Evolutionary conservation across 2,113 vertebrate species (phyloP), one percentile per base, ranked within the genome.

Genomic region (Amblyopsis rosae): DNA sequence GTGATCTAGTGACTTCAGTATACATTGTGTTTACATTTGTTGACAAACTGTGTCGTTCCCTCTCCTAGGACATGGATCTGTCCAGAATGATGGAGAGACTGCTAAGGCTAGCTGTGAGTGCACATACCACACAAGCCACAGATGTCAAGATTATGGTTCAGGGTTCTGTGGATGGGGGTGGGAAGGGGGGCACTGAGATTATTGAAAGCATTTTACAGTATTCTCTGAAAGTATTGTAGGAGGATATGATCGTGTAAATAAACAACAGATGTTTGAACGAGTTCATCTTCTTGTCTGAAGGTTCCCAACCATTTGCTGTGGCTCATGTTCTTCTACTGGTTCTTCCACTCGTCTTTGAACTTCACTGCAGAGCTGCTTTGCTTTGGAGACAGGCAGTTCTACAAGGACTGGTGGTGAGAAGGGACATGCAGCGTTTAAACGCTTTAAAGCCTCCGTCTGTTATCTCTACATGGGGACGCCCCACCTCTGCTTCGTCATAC

Each of bases 301-400:
- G 95, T 98, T 57, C 96, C 96, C 49, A 98, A 98, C 74, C 96
- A 98, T 81, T 72, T 97, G 64, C 92, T 98, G 85, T 97, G 96
- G 96, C 87, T 98, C 64, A 95, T 98, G 78, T 98, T 97, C 87
- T 98, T 98, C 90, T 98, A 97, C 84, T 95, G 90, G 89, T 93
- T 96, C 84, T 98, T 98, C 86, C 96, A 98, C 74, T 97, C 96
- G 3, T 95, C 93, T 33, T 83, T 97, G 82, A 98, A 98, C 51
- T 94, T 94, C 1, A 79, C 91, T 26, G 96, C 95, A 0, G 96
- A 98, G 84, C 82, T 98, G 73, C 80, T 96, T 91, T 89, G 87
- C 69, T 98, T 98, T 54, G 96, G 95, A 68, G 96, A 98, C 89
- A 88, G 96, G 0, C 93, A 96, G 81, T 98, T 98, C 83, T 98